Evolutionary conservation across 2,888 invertebrate genomes (phyloP), one percentile per base, ranked within the genome.

Genomic region (Spilarctia lutea): DNA sequence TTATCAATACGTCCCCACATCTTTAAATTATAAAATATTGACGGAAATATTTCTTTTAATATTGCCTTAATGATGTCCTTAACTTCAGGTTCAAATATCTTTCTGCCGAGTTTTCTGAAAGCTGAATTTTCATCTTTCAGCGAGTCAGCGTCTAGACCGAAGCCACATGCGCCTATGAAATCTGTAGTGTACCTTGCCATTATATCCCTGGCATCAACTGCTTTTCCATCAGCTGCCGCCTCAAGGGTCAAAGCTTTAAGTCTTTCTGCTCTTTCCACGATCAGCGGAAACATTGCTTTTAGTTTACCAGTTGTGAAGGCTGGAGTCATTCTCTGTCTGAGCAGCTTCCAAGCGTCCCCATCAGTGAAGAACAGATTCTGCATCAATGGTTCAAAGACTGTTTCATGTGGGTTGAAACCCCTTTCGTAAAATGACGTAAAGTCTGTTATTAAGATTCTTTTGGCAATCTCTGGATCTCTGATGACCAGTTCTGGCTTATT

Each of bases 121-220:
- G 85, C 74, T 3, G 90, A 91, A 56, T 89, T 81, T 68, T 91
- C 89, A 18, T 88, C 83, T 52, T 84, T 88, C 3, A 91, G 80
- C 0, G 90, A 77, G 68, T 91, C 84, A 68, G 85, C 80, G 65
- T 91, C 88, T 3, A 91, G 83, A 0, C 91, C 91, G 39, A 91
- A 90, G 27, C 90, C 92, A 74, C 90, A 91, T 0, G 89, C 89
- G 8, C 91, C 91, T 8, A 91, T 91, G 39, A 91, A 91, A 27
- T 91, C 91, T 0, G 90, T 91, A 0, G 90, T 89, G 68, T 86
- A 91, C 24, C 90, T 82, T 0, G 90, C 90, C 91, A 91, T 91
- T 4, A 91, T 76, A 2, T 91, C 91, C 0, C 89, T 79, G 0
- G 81, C 86, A 65, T 91, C 87, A 13, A 80, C 83, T 0, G 82